Percentiles rank a stretch among this genome's conserved stretches.
Conservation (phyloP, 2,113 vertebrate genomes). For the Danionella cerebrum region DNA sequence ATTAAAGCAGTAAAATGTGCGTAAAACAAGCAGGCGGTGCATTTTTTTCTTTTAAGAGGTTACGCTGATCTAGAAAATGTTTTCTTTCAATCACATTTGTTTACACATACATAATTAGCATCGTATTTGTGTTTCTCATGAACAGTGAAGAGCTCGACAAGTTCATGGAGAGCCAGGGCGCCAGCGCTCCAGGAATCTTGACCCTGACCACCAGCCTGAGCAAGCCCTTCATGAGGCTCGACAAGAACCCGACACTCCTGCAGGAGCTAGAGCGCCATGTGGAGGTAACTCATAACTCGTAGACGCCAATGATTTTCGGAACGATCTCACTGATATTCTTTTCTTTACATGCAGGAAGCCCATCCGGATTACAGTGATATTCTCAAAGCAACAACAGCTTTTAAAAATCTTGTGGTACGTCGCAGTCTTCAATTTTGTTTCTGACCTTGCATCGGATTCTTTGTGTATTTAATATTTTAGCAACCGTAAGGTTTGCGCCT, state of each 20-base stretch:
- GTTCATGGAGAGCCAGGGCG: conserved; percentile 94
- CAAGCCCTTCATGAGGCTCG: conserved; percentile 93
- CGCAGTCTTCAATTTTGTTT: neutral
- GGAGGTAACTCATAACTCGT: conserved; percentile 88
- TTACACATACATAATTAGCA: too few species aligned
- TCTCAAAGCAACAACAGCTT: conserved; percentile 77
- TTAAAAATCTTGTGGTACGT: conserved; percentile 84
- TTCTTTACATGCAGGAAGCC: conserved; percentile 68
- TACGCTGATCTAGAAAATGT: too few species aligned
- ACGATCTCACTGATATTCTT: neutral
- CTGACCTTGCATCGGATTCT: neutral
- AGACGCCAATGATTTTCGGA: too few species aligned
- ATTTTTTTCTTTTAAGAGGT: too few species aligned
- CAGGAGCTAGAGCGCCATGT: conserved; percentile 94
- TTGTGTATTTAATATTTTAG: too few species aligned
- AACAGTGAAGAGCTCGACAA: conserved; percentile 85
- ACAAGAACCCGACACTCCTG: conserved; percentile 87
- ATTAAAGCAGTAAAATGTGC: too few species aligned
- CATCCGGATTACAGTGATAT: conserved; percentile 91
- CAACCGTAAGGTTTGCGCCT: too few species aligned
- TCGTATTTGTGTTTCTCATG: too few species aligned
- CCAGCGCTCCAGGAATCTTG: conserved; percentile 76
- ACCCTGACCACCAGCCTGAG: conserved; percentile 92
- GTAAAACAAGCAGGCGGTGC: too few species aligned
- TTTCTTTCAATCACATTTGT: too few species aligned